Conservation (phyloP, 2,888 invertebrate genomes). For the Pogonocherus hispidulus region DNA sequence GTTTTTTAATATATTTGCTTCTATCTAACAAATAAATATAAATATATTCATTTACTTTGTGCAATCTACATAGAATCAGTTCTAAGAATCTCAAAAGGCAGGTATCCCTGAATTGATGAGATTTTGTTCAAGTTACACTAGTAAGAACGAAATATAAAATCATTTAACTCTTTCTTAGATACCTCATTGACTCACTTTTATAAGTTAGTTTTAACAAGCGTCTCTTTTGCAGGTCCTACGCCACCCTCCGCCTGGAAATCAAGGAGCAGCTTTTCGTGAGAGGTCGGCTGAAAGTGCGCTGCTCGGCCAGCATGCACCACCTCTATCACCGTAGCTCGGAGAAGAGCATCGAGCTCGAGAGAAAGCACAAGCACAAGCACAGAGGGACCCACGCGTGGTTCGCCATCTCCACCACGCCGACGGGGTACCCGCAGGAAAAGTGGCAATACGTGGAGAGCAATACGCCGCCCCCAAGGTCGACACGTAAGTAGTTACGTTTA, state of each 20-base stretch:
- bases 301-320: slow-evolving; percentile 77
- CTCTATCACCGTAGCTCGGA: slow-evolving; percentile 79
- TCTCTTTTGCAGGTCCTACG: slow-evolving; percentile 60
- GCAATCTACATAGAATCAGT: too few species aligned
- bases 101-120: too few species aligned
- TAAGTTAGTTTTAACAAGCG: not conserved
- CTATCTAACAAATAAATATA: too few species aligned
- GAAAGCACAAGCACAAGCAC: slow-evolving; percentile 47
- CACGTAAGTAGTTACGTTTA: slow-evolving; percentile 34
- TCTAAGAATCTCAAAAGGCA: too few species aligned
- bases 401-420: slow-evolving; percentile 33
- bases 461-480: slow-evolving; percentile 34
- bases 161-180: too few species aligned
- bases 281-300: slow-evolving; percentile 71
- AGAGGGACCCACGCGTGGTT: slow-evolving; percentile 25
- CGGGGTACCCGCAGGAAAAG: slow-evolving; percentile 35
- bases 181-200: too few species aligned
- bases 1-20: too few species aligned
- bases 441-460: slow-evolving; percentile 39
- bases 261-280: slow-evolving; percentile 60
- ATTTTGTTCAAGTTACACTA: too few species aligned
- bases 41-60: too few species aligned
- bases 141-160: too few species aligned
- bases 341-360: slow-evolving; percentile 75
- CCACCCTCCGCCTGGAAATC: slow-evolving; percentile 61